These are phyloP conservation scores for Helicoverpa assulta DNA, from an alignment of 2,888 invertebrate genomes.

Conservation along the genomic window DNA sequence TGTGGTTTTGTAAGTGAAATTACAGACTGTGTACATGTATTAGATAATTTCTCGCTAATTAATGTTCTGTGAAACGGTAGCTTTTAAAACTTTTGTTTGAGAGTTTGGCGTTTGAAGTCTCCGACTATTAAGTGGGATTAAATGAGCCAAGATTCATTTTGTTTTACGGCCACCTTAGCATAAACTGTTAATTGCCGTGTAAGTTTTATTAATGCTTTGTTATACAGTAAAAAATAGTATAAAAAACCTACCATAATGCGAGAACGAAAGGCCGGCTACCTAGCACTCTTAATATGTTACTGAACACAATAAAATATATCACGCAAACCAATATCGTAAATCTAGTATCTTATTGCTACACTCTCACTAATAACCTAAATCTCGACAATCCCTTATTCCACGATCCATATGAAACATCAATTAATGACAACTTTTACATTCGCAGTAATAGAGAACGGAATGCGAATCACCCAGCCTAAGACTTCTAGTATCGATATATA, in stretches of 20 bases:
- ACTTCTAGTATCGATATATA: slow-evolving; percentile 20
- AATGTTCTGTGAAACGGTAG: not conserved
- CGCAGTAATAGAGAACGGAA: slow-evolving; percentile 71
- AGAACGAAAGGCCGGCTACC: not conserved
- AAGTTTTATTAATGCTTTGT: not conserved
- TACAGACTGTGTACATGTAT: slow-evolving; percentile 16
- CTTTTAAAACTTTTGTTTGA: not conserved
- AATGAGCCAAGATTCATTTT: not conserved
- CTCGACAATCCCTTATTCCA: slow-evolving; percentile 41
- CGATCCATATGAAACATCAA: slow-evolving; percentile 54
- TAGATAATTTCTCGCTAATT: slow-evolving; percentile 37
- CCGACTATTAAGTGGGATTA: not conserved
- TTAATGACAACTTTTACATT: slow-evolving; percentile 76
- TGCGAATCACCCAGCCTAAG: slow-evolving; percentile 66
- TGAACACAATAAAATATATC: slow-evolving; percentile 12
- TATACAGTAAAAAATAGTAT: too few relatives aligned
- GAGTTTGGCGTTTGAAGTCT: not conserved
- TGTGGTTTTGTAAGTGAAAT: slow-evolving; percentile 46
- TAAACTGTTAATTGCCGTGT: not conserved
- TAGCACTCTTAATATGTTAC: not conserved
- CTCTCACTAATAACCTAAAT: slow-evolving; percentile 18
- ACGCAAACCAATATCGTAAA: slow-evolving; percentile 15
- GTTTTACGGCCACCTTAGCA: not conserved
- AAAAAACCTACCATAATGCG: not conserved
- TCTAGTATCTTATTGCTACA: slow-evolving; percentile 7